A percentile compares a stretch with the other conserved stretches of the same genome.
phyloP scores from a whole-genome alignment of 2,113 vertebrate species.

The Turnix velox region DNA sequence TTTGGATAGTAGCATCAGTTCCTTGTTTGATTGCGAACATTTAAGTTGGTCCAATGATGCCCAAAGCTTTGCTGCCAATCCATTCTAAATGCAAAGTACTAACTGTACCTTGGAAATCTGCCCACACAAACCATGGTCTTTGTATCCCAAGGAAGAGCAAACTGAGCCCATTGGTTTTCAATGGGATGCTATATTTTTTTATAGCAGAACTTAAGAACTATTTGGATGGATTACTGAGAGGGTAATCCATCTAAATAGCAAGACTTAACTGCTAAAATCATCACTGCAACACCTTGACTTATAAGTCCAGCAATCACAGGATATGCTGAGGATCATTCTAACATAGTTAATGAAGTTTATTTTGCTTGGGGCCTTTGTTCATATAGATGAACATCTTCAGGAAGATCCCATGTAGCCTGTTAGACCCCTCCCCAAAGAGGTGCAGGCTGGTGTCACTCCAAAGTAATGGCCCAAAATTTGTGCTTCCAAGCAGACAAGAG shows the following conservation, averaged over 20 bases:
- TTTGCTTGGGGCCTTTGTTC: background rate
- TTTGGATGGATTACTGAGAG: too few species aligned
- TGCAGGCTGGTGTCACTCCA: background rate
- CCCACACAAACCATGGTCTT: background rate
- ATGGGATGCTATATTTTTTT: too few species aligned
- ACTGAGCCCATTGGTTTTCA: background rate
- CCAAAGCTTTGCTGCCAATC: background rate
- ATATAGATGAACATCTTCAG: background rate
- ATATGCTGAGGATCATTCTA: background rate
- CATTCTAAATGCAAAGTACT: background rate
- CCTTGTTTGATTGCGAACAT: background rate
- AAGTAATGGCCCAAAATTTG: background rate
- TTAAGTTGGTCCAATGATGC: background rate
- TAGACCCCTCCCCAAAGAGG: background rate
- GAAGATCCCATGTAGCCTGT: fast-evolving
- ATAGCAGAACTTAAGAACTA: too few species aligned
- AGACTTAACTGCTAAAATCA: background rate
- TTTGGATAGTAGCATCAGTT: background rate
- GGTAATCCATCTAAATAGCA: too few species aligned
- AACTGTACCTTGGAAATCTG: background rate
- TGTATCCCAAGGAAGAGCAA: background rate
- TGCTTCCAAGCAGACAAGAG: background rate
- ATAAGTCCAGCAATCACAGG: background rate
- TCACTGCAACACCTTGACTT: background rate
- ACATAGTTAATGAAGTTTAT: background rate